These are phyloP conservation scores for Hormaphis cornu DNA, from an alignment of 1,140 invertebrate species.

Conservation along the genomic window DNA sequence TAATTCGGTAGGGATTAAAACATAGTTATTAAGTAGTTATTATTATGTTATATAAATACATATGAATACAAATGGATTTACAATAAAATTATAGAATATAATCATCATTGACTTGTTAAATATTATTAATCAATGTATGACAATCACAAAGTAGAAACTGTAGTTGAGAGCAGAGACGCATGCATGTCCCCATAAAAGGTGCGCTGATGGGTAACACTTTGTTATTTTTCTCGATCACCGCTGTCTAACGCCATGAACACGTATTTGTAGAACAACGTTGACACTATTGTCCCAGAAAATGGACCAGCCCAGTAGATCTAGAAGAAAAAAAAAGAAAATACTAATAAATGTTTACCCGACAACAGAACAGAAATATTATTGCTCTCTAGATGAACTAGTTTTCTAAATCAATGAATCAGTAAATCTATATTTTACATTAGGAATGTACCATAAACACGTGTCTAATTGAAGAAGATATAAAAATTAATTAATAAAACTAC, in stretches of 20 bases:
- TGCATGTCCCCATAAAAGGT: no score
- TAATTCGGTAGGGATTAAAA: neutral
- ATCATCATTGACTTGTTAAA: neutral
- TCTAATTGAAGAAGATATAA: no score
- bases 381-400: no score
- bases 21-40: constrained; percentile 3
- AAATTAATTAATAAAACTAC: no score
- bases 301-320: constrained; percentile 50
- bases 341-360: neutral
- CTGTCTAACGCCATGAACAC: constrained; percentile 37
- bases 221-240: constrained; percentile 2
- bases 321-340: neutral
- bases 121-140: neutral
- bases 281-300: constrained; percentile 43
- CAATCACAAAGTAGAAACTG: neutral
- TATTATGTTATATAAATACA: no score
- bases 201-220: no score
- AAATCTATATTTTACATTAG: neutral
- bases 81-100: neutral
- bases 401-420: no score
- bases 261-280: constrained; percentile 47
- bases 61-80: neutral
- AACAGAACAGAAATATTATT: neutral
- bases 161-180: neutral
- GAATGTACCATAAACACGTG: no score